phyloP scores from a whole-genome alignment of 2,888 invertebrate genomes.

The Rotaria magnacalcarata region DNA sequence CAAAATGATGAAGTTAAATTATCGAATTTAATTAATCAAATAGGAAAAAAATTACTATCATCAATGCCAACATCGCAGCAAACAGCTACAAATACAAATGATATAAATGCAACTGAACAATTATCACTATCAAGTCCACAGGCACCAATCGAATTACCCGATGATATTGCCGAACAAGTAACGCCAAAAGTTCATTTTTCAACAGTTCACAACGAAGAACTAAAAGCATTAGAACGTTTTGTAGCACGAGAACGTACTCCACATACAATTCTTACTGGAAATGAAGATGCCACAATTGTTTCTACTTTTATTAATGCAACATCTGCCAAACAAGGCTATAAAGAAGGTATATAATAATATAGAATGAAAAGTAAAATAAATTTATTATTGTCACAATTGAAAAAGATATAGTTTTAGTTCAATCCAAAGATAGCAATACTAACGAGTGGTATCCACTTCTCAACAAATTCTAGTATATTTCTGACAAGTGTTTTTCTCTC shows the following conservation, averaged over 20 bases:
- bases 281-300: background rate
- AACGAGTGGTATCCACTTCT: too few species aligned
- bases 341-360: background rate
- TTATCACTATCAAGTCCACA: background rate
- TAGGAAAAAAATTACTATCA: background rate
- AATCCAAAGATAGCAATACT: too few species aligned
- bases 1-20: slow-evolving; percentile 1
- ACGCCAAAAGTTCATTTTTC: background rate
- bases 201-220: slow-evolving; percentile 8
- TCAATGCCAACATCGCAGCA: background rate
- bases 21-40: background rate
- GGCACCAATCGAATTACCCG: background rate
- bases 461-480: too few species aligned
- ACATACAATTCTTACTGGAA: background rate
- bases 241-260: background rate
- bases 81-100: background rate
- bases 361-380: background rate
- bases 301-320: background rate
- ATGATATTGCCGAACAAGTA: background rate
- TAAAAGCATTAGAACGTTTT: slow-evolving; percentile 31
- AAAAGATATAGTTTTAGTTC: too few species aligned
- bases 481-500: too few species aligned
- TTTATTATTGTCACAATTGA: too few species aligned
- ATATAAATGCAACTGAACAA: background rate
- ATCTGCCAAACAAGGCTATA: background rate